These are phyloP conservation scores for Athripsodes cinereus DNA, from an alignment of 2,888 invertebrate genomes.

Conservation along the genomic window DNA sequence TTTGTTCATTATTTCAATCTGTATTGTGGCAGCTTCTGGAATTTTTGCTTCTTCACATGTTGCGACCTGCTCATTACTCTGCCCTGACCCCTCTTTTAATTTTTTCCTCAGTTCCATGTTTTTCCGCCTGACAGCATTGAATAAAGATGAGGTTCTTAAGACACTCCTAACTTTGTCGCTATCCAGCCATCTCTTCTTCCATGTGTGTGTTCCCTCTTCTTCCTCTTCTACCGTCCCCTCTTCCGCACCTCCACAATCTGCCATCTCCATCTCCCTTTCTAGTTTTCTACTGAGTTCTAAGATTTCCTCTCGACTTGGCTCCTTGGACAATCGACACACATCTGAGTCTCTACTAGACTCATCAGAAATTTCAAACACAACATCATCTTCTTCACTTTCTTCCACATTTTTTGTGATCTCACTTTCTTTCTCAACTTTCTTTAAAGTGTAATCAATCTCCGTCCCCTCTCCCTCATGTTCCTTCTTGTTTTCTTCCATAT, in stretches of 20 bases:
- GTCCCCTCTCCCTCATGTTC: neutral
- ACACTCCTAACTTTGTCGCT: conserved; percentile 56
- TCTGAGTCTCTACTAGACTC: conserved; percentile 34
- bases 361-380: conserved; percentile 37
- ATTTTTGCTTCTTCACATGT: too few species aligned
- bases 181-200: conserved; percentile 55
- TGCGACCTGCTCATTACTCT: neutral
- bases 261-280: conserved; percentile 38
- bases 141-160: conserved; percentile 48
- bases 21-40: neutral
- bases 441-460: neutral
- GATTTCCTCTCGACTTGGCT: conserved; percentile 44
- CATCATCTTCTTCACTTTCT: conserved; percentile 21
- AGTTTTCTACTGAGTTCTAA: conserved; percentile 45
- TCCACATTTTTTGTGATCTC: conserved; percentile 18
- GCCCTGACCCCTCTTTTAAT: conserved; percentile 33
- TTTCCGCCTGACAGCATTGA: conserved; percentile 56
- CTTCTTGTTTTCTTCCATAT: neutral
- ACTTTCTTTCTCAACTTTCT: neutral
- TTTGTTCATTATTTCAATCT: neutral
- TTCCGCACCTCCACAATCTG: conserved; percentile 5
- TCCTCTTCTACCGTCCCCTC: conserved; percentile 9
- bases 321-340: conserved; percentile 39
- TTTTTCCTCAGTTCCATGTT: conserved; percentile 46
- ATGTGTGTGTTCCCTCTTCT: conserved; percentile 37